phyloP scores from a whole-genome alignment of 2,797 vertebrate species.

The Ceryle rudis region DNA sequence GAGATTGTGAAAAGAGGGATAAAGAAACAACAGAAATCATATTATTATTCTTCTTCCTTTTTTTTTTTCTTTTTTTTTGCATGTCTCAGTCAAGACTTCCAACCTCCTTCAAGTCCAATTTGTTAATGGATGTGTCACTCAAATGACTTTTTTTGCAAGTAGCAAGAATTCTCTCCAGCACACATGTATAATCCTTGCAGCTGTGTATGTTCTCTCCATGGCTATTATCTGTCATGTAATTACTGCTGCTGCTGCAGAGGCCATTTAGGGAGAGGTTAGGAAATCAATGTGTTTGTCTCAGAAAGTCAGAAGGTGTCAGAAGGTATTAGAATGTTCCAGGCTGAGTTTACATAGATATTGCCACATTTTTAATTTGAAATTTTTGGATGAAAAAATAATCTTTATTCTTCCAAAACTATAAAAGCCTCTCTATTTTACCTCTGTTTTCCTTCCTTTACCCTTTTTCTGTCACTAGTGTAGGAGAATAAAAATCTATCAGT shows the following conservation, averaged over 20 bases:
- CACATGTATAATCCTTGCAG: background rate
- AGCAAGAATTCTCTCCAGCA: background rate
- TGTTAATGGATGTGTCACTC: rapidly evolving
- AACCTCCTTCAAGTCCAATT: background rate
- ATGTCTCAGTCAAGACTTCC: background rate
- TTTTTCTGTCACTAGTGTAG: background rate
- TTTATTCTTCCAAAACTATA: background rate
- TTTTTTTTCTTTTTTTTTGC: background rate
- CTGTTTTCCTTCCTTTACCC: background rate
- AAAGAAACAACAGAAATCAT: background rate
- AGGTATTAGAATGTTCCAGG: background rate
- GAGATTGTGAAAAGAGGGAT: background rate
- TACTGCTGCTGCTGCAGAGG: background rate
- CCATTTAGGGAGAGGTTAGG: background rate
- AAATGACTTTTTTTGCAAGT: background rate
- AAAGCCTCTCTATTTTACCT: rapidly evolving
- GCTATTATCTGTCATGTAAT: background rate
- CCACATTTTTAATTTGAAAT: background rate
- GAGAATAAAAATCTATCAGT: background rate
- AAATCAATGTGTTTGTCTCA: background rate
- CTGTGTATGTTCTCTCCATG: background rate
- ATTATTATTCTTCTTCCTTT: rapidly evolving
- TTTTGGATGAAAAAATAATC: background rate
- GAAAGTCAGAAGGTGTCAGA: background rate
- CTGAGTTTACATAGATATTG: background rate